Evolutionary conservation across 2,113 vertebrate species (phyloP), one percentile per base, ranked within the genome.

Genomic region (Piprites chloris): DNA sequence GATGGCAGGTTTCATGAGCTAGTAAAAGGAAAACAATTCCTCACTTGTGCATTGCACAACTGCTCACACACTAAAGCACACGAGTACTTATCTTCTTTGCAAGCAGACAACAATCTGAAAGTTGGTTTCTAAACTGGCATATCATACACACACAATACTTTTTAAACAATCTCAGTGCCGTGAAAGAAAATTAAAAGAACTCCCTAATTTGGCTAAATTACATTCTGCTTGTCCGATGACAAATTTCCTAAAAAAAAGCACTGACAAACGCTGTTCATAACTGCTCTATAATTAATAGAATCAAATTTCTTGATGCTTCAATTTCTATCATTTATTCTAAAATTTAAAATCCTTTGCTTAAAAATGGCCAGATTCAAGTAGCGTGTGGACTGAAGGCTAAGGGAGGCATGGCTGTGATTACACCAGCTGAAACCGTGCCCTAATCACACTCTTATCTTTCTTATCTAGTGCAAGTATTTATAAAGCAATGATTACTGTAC

Each of bases 11-110:
- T 97, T 95, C 75, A 55, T 9, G 71, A 62, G 85, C 88, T 53
- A 85, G 88, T 82, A 96, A 96, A 96, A 95, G 93, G 89, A 93
- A 95, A 96, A 95, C 93, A 96, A 77, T 93, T 96, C 91, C 92
- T 93, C 90, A 71, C 58, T 94, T 42, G 49, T 73, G 78, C 90
- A 79, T 96, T 97, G 93, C 95, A 94, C 81, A 97, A 84, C 80
- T 66, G 61, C 53, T 55, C 78, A 61, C 55, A 52, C 75, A 75
- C 69, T 73, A 65, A 85, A 91, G 82, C 82, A 91, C 76, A 80
- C 4, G 9, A 92, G 68, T 32, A 78, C 82, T 93, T 95, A 82
- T 85, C 56, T 79, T 55, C 27, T 89, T 66, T 65, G 27, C 4
- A 5, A 92, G 71, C 56, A 93, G 63, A 88, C 49, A 77, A 67